These are phyloP conservation scores for Stenichneumon culpator DNA, from an alignment of 2,888 invertebrate genomes.

Conservation along the genomic window DNA sequence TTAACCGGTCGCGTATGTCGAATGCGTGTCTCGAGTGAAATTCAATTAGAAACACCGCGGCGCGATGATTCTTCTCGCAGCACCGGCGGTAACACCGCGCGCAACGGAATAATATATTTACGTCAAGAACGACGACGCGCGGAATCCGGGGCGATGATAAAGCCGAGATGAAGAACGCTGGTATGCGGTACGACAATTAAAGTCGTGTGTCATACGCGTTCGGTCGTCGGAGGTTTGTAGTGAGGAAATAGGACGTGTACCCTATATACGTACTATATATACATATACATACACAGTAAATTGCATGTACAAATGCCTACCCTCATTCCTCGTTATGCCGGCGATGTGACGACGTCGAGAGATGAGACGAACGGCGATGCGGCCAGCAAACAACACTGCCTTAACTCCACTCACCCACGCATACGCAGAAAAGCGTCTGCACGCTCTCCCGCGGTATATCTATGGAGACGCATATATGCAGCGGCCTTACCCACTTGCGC, in stretches of 20 bases:
- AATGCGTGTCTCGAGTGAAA: too few species aligned
- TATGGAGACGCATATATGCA: conserved; percentile 61
- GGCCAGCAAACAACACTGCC: conserved; percentile 54
- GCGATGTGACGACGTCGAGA: conserved; percentile 66
- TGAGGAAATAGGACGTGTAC: neutral
- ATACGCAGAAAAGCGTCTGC: conserved; percentile 62
- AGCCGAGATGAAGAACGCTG: conserved; percentile 1
- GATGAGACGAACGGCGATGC: conserved; percentile 66
- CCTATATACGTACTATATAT: neutral
- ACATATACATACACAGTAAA: neutral
- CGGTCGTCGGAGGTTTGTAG: neutral
- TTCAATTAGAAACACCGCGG: neutral
- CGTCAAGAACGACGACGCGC: neutral
- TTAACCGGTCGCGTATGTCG: too few species aligned
- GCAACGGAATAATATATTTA: neutral
- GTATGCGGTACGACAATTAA: conserved; percentile 21
- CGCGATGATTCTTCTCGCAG: neutral
- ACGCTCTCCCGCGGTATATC: conserved; percentile 52
- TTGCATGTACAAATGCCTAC: conserved; percentile 46
- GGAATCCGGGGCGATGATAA: neutral
- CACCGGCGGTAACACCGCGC: too few species aligned
- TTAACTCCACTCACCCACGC: conserved; percentile 63
- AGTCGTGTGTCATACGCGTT: conserved; percentile 31
- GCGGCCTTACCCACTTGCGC: conserved; percentile 27
- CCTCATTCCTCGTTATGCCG: conserved; percentile 69